Base-by-base conservation (phyloP, 2,888 invertebrate species). In the Phasia obesa region DNA sequence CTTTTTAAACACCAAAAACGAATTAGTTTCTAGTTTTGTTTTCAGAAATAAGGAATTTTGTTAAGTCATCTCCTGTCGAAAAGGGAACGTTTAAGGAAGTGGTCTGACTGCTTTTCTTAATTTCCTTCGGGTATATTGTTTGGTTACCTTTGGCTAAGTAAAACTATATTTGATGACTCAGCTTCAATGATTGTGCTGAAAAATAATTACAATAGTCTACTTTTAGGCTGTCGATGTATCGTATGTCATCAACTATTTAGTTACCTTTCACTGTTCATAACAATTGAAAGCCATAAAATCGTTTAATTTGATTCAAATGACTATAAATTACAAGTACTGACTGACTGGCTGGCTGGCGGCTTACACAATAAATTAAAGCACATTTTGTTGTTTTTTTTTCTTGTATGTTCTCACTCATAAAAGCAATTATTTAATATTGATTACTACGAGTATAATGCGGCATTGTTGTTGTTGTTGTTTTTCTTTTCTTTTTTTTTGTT, bases 361-460 rank as follows among this genome's bases (percentile, higher is more conserved):
- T 47, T 57, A 11, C 65, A 38, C n/a, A 57, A 65, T 64, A 75
- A 65, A 65, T 57, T 47, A 75, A 65, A 19, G 15, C 17, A 35
- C 35, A 11, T 35, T 57, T 47, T 60, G 38, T 51, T 27, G n/a
- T 42, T 74, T 7, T 62, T 44, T 59, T 25, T 15, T 49, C 21
- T 21, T 31, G 11, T 35, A 35, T 55, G 35, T 71, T 62, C 44
- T 57, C 35, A 38, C 25, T 71, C 19, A 42, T 47, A 44, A 60
- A 76, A 75, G 67, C 79, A 83, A 83, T 83, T 83, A 83, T 76
- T 76, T 79, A 75, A 79, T 79, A 83, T 83, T 83, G 83, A 83
- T 83, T 79, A 62, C 78, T 53, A n/a, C n/a, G n/a, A 21, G 53
- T 60, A 38, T 59, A 70, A 31, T 60, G 25, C 51, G 55, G 13